Evolutionary conservation across 2,113 vertebrate genomes (phyloP).

Genomic region (Micromys minutus): DNA sequence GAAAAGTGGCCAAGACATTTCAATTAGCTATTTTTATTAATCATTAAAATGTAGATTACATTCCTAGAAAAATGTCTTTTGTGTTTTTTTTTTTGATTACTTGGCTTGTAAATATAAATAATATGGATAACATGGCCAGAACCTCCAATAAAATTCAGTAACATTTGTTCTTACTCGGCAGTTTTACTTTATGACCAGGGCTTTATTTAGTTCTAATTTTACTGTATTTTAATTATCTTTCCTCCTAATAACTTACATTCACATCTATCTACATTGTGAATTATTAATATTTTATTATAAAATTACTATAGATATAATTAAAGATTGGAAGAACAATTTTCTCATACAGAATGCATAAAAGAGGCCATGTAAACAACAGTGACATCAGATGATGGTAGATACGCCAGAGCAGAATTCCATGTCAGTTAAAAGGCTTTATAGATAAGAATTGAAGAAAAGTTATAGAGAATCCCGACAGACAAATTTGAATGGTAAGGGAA

Average conservation of each 20-base stretch:
- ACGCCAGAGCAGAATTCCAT: not conserved
- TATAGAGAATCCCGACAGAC: not conserved
- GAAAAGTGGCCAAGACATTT: not conserved
- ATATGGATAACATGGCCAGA: not conserved
- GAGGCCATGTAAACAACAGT: not conserved
- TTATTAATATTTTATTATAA: constrained; percentile 14
- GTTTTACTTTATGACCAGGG: not conserved
- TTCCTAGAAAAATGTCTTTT: not conserved
- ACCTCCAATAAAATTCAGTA: not conserved
- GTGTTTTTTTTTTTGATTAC: not conserved
- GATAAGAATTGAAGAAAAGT: not conserved
- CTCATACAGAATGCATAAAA: not conserved
- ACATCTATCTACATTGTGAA: not conserved
- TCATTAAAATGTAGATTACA: not conserved
- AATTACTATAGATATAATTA: not conserved
- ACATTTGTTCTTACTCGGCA: not conserved
- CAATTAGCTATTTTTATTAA: not conserved
- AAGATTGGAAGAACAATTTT: not conserved
- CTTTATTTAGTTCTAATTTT: not conserved
- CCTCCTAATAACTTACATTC: not conserved
- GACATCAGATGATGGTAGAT: not conserved
- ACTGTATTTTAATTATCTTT: not conserved
- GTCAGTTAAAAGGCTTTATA: not conserved
- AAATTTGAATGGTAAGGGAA: not conserved
- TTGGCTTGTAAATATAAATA: not conserved